These are phyloP conservation scores for Noctua pronuba DNA, from an alignment of 2,888 invertebrate genomes.

Conservation along the genomic window DNA sequence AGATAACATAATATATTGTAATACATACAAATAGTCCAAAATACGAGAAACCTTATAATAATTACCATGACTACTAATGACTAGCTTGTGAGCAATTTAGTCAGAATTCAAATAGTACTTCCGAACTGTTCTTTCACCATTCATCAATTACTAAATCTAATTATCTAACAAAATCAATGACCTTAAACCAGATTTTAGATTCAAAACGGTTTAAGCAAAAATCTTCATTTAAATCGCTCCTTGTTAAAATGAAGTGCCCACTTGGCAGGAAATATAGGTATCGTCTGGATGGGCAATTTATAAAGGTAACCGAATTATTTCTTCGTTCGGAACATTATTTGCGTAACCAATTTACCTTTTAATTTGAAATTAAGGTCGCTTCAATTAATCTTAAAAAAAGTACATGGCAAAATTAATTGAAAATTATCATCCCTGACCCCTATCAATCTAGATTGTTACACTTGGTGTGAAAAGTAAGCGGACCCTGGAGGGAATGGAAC, in stretches of 20 bases:
- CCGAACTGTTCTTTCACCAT: no score
- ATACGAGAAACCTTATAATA: no score
- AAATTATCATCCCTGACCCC: not conserved
- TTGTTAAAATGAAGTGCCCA: slow-evolving; percentile 55
- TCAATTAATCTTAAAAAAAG: slow-evolving; percentile 9
- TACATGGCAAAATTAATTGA: not conserved
- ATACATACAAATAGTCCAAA: no score
- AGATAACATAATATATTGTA: no score
- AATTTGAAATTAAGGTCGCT: slow-evolving; percentile 34
- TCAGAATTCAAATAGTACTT: no score
- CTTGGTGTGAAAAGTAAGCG: not conserved
- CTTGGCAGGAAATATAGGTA: slow-evolving; percentile 56
- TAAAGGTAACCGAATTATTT: slow-evolving; percentile 59
- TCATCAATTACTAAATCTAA: not conserved
- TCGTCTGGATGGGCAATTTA: slow-evolving; percentile 52
- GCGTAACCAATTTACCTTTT: slow-evolving; percentile 44
- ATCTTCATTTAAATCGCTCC: slow-evolving; percentile 41
- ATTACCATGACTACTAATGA: no score
- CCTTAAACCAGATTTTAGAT: slow-evolving; percentile 25
- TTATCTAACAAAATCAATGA: not conserved
- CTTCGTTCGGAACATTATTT: slow-evolving; percentile 43
- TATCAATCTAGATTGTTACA: not conserved
- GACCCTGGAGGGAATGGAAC: no score
- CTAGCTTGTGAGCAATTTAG: no score
- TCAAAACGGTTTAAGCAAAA: slow-evolving; percentile 32